Percentiles rank a stretch among this genome's conserved stretches.
These are phyloP conservation scores for Sinonovacula constricta DNA, from an alignment of 1,140 invertebrate species.

Conservation along the genomic window DNA sequence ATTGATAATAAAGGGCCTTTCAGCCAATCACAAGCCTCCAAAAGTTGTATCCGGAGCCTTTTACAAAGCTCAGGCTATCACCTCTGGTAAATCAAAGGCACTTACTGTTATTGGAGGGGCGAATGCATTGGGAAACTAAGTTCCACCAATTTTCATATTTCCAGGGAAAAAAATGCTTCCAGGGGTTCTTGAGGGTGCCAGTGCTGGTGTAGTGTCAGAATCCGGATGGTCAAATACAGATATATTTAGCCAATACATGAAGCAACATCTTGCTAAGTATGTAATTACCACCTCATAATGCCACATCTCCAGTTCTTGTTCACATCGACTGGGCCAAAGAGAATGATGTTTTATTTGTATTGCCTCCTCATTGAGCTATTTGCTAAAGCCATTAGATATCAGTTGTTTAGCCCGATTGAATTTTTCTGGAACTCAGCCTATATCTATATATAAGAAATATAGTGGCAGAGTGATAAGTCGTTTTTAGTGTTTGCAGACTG, in stretches of 20 bases:
- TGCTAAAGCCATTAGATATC: conserved; percentile 9
- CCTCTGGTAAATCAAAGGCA: conserved; percentile 75
- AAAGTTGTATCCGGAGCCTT: background rate
- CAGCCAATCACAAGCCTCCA: conserved; percentile 69
- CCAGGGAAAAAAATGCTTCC: conserved; percentile 71
- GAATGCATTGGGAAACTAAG: conserved; percentile 62
- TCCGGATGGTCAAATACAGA: conserved; percentile 35
- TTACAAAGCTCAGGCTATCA: conserved; percentile 67
- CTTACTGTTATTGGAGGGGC: no score
- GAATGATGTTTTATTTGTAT: conserved; percentile 7
- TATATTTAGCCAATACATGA: conserved; percentile 18
- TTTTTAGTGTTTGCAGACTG: no score
- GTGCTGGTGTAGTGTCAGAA: conserved; percentile 18
- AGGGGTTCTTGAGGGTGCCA: conserved; percentile 46
- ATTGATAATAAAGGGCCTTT: conserved; percentile 78
- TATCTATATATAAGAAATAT: background rate
- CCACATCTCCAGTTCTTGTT: background rate
- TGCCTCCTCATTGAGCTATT: background rate
- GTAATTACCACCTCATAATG: background rate
- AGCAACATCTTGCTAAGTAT: conserved; percentile 17
- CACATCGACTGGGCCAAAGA: conserved; percentile 77
- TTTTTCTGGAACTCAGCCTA: background rate
- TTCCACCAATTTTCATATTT: conserved; percentile 77
- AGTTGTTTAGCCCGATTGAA: conserved; percentile 12
- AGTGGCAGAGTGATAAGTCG: no score